Evolutionary conservation across 2,888 invertebrate species (phyloP), one percentile per base, ranked within the genome.

Genomic region (Watsonalla cultraria): DNA sequence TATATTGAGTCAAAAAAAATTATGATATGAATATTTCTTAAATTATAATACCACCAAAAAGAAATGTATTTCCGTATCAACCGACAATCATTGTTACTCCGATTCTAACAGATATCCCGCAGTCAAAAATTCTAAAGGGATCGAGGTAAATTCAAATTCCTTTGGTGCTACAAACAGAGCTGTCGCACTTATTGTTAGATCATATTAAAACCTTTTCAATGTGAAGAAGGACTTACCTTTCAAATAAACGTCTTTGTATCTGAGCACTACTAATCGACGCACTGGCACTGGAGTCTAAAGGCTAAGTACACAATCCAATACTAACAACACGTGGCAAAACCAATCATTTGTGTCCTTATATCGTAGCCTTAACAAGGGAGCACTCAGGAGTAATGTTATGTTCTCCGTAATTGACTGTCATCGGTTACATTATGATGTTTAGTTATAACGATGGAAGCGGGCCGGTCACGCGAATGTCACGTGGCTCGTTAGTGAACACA

Each of bases 381-480:
- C 61, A 64, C 59, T 58, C 48, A 15, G 14, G 8, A 39, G 49
- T 11, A 14, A 48, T 53, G 58, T 53, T 62, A 59, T 59, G 58
- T 62, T 62, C 62, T 56, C 59, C 58, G 64, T 72, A 76, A 77
- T 77, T 69, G 76, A 73, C 70, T 74, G 68, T 65, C 67, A 75
- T 76, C 70, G 64, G 72, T 64, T 59, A 61, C 64, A 63, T 66
- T 60, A 61, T 62, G 64, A 58, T 60, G 56, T 55, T 52, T 51
- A 46, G 63, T 60, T 68, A 68, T 68, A 66, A 65, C 54, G 57
- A 59, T 70, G 72, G 71, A 71, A 66, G 71, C 57, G 54, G 58
- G 54, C 51, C 54, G 66, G 76, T 68, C 80, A 82, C 82, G 83
- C 80, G 78, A 82, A 83, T 83, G 82, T 77, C 82, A 80, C 69